These are phyloP conservation scores for Hydrochoerus hydrochaeris DNA, from an alignment of 2,113 vertebrate species.

Conservation along the genomic window DNA sequence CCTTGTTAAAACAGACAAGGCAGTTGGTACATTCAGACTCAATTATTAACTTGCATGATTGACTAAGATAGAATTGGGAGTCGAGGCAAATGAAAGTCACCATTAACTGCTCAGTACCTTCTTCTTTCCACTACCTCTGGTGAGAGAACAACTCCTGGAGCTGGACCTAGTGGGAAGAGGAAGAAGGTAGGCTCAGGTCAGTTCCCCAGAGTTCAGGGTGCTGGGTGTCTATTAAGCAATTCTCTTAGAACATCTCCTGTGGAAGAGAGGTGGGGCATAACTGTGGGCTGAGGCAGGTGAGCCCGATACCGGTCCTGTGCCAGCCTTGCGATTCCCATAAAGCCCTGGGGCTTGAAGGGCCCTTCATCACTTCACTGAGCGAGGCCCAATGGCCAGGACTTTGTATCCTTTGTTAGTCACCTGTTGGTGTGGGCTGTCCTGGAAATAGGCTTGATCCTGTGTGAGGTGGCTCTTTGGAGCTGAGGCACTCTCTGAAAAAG, in stretches of 20 bases:
- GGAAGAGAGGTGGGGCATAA: background rate
- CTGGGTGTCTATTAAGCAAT: background rate
- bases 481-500: background rate
- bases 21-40: constrained; percentile 58
- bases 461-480: background rate
- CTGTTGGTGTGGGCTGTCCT: background rate
- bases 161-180: background rate
- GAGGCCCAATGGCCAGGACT: background rate
- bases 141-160: background rate
- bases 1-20: constrained; percentile 65
- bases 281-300: background rate
- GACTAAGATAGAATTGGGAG: constrained; percentile 55
- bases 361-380: background rate
- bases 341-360: background rate
- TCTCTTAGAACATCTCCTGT: background rate
- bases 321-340: accelerated
- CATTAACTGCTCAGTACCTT: background rate
- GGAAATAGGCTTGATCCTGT: background rate
- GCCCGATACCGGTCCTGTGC: accelerated
- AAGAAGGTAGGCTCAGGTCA: background rate
- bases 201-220: background rate
- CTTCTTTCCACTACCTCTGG: constrained; percentile 37
- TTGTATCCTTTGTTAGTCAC: background rate
- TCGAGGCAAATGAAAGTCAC: constrained; percentile 16
- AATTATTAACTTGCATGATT: constrained; percentile 56